Evolutionary conservation across 2,797 vertebrate species (phyloP), one percentile per base, ranked within the genome.

Genomic region (Aldrovandia affinis): DNA sequence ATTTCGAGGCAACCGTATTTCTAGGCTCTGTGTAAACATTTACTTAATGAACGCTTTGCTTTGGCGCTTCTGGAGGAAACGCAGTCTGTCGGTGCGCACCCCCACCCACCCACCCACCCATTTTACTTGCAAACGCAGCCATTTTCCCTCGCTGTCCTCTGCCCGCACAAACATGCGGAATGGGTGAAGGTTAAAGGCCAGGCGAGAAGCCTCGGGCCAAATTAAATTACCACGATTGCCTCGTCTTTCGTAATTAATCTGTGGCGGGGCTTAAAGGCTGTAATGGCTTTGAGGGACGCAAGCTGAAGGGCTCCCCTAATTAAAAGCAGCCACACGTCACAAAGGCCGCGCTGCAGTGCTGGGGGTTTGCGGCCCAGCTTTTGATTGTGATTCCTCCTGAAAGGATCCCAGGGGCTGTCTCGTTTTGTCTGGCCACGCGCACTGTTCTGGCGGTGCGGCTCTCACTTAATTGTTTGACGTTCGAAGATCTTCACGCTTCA

Each of bases 201-300:
- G 91, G 89, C 87, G 86, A 90, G 86, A 84, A 90, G 94, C 96
- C 91, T 84, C 87, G 80, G 95, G 94, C 93, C 90, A 96, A 96
- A 96, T 95, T 96, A 95, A 94, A 96, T 96, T 95, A 96, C 94
- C 94, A 93, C 95, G 94, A 97, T 96, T 96, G 95, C 94, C 91
- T 94, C 90, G 90, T 96, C 95, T 96, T 96, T 95, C 94, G 95
- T 97, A 97, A 97, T 97, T 97, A 97, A 97, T 97, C 96, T 96
- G 93, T 91, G 92, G 94, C 94, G 95, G 93, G n/a, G 94, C 95
- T 94, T 95, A 92, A 92, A 94, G 94, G 91, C 93, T 92, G 93
- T 96, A 90, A 93, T 92, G 93, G 95, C 96, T 95, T 93, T 92
- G 94, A 96, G 94, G 93, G 94, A 94, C 91, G 93, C 91, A 89